Evolutionary conservation across 1,140 invertebrate genomes (phyloP).

Genomic region (Littorina saxatilis): DNA sequence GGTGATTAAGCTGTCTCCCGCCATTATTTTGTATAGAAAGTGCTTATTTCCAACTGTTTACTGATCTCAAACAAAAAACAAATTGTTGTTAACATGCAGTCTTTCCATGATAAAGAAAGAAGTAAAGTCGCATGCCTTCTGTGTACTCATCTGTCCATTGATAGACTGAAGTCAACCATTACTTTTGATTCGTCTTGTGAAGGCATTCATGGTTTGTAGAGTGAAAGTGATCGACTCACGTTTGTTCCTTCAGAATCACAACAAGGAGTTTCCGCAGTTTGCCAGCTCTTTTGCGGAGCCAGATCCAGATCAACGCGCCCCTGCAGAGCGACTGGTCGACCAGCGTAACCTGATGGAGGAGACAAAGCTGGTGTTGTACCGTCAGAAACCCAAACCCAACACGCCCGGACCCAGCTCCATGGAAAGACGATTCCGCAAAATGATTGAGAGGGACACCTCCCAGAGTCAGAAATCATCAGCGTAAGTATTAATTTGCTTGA

Average conservation of each 20-base stretch:
- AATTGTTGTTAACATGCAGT: no score
- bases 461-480: slow-evolving; percentile 42
- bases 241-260: slow-evolving; percentile 64
- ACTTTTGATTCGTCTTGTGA: no score
- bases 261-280: slow-evolving; percentile 62
- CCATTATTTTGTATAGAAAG: no score
- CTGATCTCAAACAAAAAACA: no score
- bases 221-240: no score
- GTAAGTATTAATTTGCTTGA: slow-evolving; percentile 34
- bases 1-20: no score
- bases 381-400: slow-evolving; percentile 55
- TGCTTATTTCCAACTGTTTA: no score
- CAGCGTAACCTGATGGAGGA: slow-evolving; percentile 70
- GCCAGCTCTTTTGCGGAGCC: slow-evolving; percentile 55
- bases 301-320: slow-evolving; percentile 48
- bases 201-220: no score
- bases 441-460: slow-evolving; percentile 64
- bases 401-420: slow-evolving; percentile 58
- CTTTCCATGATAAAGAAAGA: no score
- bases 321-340: slow-evolving; percentile 67
- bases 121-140: no score
- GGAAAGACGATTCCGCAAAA: slow-evolving; percentile 62
- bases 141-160: no score
- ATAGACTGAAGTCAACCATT: no score
- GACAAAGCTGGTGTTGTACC: slow-evolving; percentile 68